Evolutionary conservation across 2,797 vertebrate genomes (phyloP), one percentile per base, ranked within the genome.

Genomic region (Halcyon badia): DNA sequence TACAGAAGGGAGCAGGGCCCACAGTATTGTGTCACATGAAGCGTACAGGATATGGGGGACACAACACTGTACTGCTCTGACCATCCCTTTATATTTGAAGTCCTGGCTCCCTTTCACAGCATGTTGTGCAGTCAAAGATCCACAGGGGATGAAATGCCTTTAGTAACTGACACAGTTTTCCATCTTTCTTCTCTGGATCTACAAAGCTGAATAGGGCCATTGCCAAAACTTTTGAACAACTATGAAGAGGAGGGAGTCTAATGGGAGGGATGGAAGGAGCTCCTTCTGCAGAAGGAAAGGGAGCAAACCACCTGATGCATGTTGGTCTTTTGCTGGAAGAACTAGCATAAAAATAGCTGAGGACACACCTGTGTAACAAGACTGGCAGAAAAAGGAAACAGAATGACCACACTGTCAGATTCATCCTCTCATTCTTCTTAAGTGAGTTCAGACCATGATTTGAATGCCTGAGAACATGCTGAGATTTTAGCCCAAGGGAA

Each of bases 401-500:
- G 69, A 33, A 71, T 9, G 25, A 31, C 31, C 31, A 39, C 8
- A 5, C 28, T 58, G 26, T 60, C 83, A 90, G 48, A 70, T 19
- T 79, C 52, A 31, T 31, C 60, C 22, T 78, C 70, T 76, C 65
- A 14, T 73, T 90, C 51, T 56, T 77, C 41, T 7, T 62, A 35
- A 46, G 9, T 61, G 78, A 87, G 39, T 52, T 77, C 78, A 90
- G 71, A 26, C 49, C 41, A 42, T 30, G 48, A 66, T 52, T 89
- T 80, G 51, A 80, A 89, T 12, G 61, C 73, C 78, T 51, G 26
- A 73, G 71, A 93, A 60, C 28, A 84, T 11, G 52, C 44, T 64
- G 60, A 84, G 64, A 56, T 70, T 95, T 90, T 71, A 96, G 66
- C 71, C 75, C 64, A 57, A 46, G 78, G 61, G 78, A 77, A 90